Conservation (phyloP, 2,888 invertebrate species). For the Pristionchus fissidentatus region DNA sequence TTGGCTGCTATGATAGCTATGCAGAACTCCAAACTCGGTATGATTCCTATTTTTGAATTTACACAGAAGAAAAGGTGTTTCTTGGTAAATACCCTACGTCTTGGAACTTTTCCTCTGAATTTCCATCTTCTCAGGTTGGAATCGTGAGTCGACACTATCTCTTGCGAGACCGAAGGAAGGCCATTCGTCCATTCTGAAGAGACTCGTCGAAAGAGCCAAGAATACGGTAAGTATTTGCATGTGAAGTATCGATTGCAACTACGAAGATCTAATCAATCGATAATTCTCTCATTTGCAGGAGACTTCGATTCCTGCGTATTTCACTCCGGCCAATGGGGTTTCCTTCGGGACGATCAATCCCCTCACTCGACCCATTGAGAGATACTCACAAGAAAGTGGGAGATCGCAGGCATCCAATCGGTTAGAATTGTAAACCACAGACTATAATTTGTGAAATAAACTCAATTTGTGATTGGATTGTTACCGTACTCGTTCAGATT, state of each 20-base stretch:
- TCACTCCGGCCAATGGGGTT: slow-evolving; percentile 53
- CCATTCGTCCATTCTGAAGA: slow-evolving; percentile 55
- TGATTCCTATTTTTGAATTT: too few relatives aligned
- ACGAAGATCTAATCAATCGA: too few relatives aligned
- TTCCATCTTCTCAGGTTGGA: slow-evolving; percentile 55
- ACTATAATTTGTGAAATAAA: too few relatives aligned
- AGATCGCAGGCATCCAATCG: not conserved
- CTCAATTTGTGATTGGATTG: too few relatives aligned
- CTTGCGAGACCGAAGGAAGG: slow-evolving; percentile 53
- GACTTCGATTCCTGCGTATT: slow-evolving; percentile 45
- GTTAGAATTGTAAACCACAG: too few relatives aligned
- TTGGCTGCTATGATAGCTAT: slow-evolving; percentile 41
- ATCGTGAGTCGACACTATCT: slow-evolving; percentile 62
- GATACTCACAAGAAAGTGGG: not conserved
- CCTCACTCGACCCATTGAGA: not conserved
- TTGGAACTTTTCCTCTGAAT: not conserved
- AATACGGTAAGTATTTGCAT: not conserved
- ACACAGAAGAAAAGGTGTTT: too few relatives aligned
- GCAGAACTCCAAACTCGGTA: slow-evolving; percentile 46
- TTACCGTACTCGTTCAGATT: not conserved
- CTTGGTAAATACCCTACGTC: too few relatives aligned
- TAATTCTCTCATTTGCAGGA: slow-evolving; percentile 49
- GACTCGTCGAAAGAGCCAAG: slow-evolving; percentile 55
- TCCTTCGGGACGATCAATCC: slow-evolving; percentile 52
- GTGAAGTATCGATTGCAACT: not conserved